Conservation (phyloP, 2,113 vertebrate genomes). For the Bufo gargarizans region DNA sequence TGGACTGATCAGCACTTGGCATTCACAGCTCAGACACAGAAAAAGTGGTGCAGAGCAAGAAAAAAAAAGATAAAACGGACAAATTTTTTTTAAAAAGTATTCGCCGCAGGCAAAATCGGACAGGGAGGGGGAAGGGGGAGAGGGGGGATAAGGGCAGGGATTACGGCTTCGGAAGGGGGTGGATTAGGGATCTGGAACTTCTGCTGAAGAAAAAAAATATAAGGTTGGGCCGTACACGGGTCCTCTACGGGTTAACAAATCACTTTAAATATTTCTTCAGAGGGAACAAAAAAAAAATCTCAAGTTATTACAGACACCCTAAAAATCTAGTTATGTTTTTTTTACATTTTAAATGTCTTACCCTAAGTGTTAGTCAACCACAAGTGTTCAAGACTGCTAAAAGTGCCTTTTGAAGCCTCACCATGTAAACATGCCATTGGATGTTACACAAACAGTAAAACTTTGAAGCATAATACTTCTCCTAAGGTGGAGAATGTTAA, state of each 20-base stretch:
- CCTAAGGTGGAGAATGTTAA: conserved; percentile 57
- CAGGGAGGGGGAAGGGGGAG: too few species aligned
- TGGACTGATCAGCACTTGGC: too few species aligned
- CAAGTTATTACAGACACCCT: neutral
- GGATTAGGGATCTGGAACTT: too few species aligned
- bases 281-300: neutral
- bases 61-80: too few species aligned
- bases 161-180: too few species aligned
- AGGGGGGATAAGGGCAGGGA: too few species aligned
- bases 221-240: too few species aligned
- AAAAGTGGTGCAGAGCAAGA: too few species aligned
- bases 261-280: neutral
- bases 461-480: conserved; percentile 61
- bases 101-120: too few species aligned
- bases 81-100: too few species aligned
- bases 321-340: conserved; percentile 38
- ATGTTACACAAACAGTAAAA: conserved; percentile 62
- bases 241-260: neutral
- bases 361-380: conserved; percentile 46
- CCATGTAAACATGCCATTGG: conserved; percentile 62
- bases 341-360: conserved; percentile 52
- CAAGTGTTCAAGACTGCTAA: conserved; percentile 46
- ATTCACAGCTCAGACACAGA: too few species aligned
- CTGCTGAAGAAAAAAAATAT: too few species aligned
- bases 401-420: conserved; percentile 59